Evolutionary conservation across 1,140 invertebrate species (phyloP).

Genomic region (Globodera rostochiensis): DNA sequence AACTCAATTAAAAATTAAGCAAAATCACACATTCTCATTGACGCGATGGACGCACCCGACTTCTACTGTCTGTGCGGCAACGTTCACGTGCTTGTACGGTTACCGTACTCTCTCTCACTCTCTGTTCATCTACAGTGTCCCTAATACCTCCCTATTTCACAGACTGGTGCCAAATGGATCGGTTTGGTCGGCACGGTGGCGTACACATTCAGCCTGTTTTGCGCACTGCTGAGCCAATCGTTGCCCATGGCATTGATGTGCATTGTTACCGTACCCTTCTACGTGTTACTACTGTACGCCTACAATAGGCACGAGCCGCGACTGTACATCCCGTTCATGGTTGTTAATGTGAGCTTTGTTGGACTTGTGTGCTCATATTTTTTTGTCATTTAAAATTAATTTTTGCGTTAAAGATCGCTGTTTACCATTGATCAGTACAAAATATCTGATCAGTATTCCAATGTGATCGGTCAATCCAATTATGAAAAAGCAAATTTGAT

Average conservation of each 20-base stretch:
- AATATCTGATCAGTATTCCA: no score
- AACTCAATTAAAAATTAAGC: no score
- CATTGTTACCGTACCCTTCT: background rate
- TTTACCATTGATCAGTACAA: no score
- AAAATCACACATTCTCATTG: no score
- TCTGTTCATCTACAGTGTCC: background rate
- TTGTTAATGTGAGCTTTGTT: background rate
- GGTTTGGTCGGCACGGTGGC: background rate
- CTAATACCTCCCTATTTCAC: no score
- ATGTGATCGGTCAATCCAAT: no score
- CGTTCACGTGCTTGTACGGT: background rate
- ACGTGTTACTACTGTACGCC: background rate
- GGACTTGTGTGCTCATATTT: no score
- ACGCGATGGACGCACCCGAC: background rate
- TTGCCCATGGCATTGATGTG: background rate
- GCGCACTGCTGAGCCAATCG: background rate
- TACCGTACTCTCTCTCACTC: background rate
- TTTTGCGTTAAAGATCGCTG: no score
- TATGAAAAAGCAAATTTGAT: no score
- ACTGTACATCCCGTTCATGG: background rate
- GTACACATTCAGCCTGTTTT: background rate
- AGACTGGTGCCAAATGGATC: background rate
- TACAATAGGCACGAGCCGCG: background rate
- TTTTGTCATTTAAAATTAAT: no score
- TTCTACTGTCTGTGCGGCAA: background rate